phyloP scores from a whole-genome alignment of 2,113 vertebrate genomes.

The Sceloporus undulatus region DNA sequence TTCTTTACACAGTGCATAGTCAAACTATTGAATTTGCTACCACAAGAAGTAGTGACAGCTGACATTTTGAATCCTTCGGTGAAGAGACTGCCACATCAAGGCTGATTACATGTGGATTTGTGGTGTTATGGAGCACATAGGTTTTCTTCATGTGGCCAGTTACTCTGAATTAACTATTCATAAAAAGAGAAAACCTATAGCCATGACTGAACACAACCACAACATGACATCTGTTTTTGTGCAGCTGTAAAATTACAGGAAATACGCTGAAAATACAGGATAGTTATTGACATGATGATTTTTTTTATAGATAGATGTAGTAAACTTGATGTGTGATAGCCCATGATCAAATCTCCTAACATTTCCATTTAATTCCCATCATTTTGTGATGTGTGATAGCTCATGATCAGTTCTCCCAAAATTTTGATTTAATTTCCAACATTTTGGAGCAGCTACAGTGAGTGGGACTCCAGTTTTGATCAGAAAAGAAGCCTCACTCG shows the following conservation, averaged over 20 bases:
- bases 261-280: not conserved
- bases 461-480: not conserved
- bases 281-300: slow-evolving; percentile 28
- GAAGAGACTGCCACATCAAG: not conserved
- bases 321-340: not conserved
- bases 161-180: not conserved
- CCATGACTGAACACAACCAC: not conserved
- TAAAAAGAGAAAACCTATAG: not conserved
- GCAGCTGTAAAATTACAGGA: not conserved
- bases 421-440: not conserved
- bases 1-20: too few species aligned
- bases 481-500: not conserved
- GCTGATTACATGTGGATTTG: not conserved
- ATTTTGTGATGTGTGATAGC: not conserved
- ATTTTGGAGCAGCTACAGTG: not conserved
- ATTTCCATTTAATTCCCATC: too few species aligned
- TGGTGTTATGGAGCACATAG: not conserved
- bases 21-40: too few species aligned
- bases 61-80: not conserved
- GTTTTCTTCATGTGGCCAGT: too few species aligned
- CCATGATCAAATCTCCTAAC: not conserved
- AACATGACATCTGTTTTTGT: not conserved
- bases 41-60: not conserved
- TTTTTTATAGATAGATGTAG: slow-evolving; percentile 5
- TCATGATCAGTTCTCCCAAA: not conserved